Evolutionary conservation across 2,797 vertebrate species (phyloP).

Genomic region (Hemitrygon akajei): DNA sequence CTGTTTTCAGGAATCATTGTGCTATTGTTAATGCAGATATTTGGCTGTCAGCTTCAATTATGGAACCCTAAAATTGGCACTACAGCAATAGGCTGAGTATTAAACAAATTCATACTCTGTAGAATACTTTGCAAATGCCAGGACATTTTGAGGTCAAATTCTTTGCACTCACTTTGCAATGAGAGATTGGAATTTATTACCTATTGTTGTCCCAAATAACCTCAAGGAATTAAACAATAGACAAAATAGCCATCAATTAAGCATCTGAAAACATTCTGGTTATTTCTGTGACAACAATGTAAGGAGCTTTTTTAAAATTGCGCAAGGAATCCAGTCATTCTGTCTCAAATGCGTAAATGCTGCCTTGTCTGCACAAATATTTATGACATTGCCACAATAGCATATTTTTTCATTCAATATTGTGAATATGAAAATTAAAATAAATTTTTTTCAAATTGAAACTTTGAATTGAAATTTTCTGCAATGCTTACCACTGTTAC

Average conservation of each 20-base stretch:
- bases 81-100: background rate
- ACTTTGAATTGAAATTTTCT: conserved; percentile 33
- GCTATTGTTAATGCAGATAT: background rate
- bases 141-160: background rate
- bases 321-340: conserved; percentile 25
- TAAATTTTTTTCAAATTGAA: conserved; percentile 58
- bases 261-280: background rate
- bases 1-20: background rate
- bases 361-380: conserved; percentile 57
- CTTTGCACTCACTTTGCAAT: conserved; percentile 27
- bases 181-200: background rate
- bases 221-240: background rate
- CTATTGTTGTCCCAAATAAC: background rate
- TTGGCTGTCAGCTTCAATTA: conserved; percentile 30
- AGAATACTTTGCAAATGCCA: background rate
- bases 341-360: conserved; percentile 56
- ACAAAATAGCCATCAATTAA: conserved; percentile 12
- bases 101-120: background rate
- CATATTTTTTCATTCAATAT: conserved; percentile 42
- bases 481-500: background rate
- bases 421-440: conserved; percentile 37
- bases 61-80: background rate
- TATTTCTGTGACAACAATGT: conserved; percentile 9
- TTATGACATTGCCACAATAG: conserved; percentile 56
- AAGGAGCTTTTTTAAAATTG: background rate